Evolutionary conservation across 2,888 invertebrate species (phyloP).

Genomic region (Hypomecis atomaria): DNA sequence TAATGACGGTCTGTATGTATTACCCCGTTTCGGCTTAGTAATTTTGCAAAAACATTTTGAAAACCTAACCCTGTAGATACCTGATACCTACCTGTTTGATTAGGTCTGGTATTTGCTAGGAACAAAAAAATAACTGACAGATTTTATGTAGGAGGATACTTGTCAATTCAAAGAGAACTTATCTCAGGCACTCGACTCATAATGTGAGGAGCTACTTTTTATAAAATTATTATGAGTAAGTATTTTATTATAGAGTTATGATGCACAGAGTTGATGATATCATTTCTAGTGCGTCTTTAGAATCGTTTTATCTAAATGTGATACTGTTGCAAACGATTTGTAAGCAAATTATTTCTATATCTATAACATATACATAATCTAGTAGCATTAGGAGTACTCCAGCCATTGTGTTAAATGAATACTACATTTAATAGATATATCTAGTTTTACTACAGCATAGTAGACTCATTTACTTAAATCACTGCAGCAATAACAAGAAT

Average conservation of each 20-base stretch:
- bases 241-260: slow-evolving; percentile 9
- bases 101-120: not conserved
- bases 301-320: slow-evolving; percentile 18
- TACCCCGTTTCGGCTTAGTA: too few relatives aligned
- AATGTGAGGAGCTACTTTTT: not conserved
- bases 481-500: too few relatives aligned
- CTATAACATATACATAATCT: not conserved
- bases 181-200: not conserved
- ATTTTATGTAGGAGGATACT: slow-evolving; percentile 6
- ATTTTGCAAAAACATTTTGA: too few relatives aligned
- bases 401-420: not conserved
- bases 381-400: not conserved
- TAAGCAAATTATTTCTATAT: slow-evolving; percentile 15
- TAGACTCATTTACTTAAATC: too few relatives aligned
- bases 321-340: slow-evolving; percentile 22
- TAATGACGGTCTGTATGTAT: too few relatives aligned
- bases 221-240: slow-evolving; percentile 6
- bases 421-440: not conserved
- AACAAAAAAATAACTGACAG: slow-evolving; percentile 11
- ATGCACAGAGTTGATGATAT: slow-evolving; percentile 27
- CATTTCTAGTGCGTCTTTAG: slow-evolving; percentile 28
- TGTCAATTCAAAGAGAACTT: not conserved
- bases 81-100: not conserved
- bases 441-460: too few relatives aligned
- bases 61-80: too few relatives aligned